These are phyloP conservation scores for Bos indicus DNA, from an alignment of 2,113 vertebrate genomes.

Conservation along the genomic window DNA sequence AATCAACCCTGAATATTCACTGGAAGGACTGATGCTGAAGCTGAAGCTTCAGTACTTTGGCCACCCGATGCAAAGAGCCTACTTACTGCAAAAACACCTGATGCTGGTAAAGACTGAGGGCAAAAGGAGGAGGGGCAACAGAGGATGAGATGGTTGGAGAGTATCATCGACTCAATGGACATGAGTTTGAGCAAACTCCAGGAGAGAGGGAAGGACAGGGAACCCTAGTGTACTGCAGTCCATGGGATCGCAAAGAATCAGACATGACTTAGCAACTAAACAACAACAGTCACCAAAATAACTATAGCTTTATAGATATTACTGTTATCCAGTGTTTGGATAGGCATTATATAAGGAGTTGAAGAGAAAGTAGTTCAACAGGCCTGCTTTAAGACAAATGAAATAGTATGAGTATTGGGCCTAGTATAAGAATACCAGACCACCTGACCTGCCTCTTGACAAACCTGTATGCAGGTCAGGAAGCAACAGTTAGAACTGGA, in stretches of 20 bases:
- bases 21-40: background rate
- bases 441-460: too few species aligned
- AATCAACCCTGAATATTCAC: background rate
- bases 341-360: background rate
- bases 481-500: too few species aligned
- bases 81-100: background rate
- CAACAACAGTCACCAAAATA: background rate
- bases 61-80: background rate
- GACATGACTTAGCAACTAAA: background rate
- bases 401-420: background rate
- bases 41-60: background rate
- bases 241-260: background rate
- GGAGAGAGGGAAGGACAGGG: background rate
- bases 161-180: background rate
- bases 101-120: background rate
- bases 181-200: background rate
- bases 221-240: background rate
- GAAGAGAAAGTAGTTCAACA: background rate
- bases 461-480: too few species aligned
- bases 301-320: background rate
- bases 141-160: background rate
- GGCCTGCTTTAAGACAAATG: background rate
- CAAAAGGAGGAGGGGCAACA: background rate
- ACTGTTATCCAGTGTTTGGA: background rate
- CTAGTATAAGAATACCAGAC: background rate